Base-by-base conservation (phyloP, 2,113 vertebrate species). In the Trichechus manatus region DNA sequence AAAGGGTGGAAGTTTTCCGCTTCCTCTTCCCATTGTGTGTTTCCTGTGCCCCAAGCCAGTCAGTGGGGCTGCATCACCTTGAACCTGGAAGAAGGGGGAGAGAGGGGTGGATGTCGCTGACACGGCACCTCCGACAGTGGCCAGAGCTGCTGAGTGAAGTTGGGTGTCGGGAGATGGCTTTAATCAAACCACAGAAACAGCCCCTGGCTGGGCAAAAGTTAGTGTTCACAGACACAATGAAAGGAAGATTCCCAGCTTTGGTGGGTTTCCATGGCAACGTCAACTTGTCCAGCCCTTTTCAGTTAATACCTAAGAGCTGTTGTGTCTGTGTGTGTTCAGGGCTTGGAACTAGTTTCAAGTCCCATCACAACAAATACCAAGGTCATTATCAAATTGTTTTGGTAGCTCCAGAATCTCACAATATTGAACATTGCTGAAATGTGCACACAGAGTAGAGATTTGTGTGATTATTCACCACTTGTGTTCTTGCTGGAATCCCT, bases 211-310 rank as follows among this genome's bases (percentile, higher is more conserved):
- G 25, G 75, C 79, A 36, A 7, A 39, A 44, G 42, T 74, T 56
- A 3, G 20, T 61, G 10, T 84, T 44, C 8, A 86, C 39, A 23
- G 78, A 50, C 53, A 8, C 31, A 0, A 31, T 27, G 53, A 44
- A 66, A 75, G 13, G 44, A 87, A 95, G 88, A 25, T 53, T 72
- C 74, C 61, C 47, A 79, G 83, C 44, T 61, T 64, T 50, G 14
- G 81, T 77, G 39, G n/a, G 84, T 97, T 94, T 94, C 96, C 93
- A 94, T 96, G 89, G 89, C 74, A 94, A 95, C 94, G 27, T 81
- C 82, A 94, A 68, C 91, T 89, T 86, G 78, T 75, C 94, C 86
- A n/a, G 66, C 56, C 89, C 63, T 92, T 78, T 64, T 22, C 61
- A 88, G 50, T 88, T 89, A 87, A 27, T 92, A 25, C 88, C 77